Conservation (phyloP, 1,140 invertebrate genomes). For the Caenorhabditis latens region DNA sequence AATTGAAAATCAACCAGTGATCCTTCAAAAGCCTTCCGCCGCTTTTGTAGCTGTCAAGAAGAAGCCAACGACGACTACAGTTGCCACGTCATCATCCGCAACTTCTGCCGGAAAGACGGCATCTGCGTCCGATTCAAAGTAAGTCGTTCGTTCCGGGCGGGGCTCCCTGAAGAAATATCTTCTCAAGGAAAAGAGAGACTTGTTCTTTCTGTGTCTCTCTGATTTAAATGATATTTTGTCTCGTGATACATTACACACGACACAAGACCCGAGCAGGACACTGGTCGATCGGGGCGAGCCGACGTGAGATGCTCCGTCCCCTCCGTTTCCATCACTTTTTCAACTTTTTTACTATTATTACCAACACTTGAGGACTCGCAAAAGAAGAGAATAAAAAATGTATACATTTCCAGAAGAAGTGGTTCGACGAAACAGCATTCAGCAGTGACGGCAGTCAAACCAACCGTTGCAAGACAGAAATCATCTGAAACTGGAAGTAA, state of each 20-base stretch:
- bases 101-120: constrained; percentile 17
- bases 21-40: not conserved
- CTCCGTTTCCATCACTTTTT: constrained; percentile 38
- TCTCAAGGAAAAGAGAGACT: not conserved
- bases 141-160: constrained; percentile 39
- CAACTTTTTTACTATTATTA: constrained; percentile 56
- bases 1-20: not conserved
- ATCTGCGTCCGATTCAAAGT: constrained; percentile 56
- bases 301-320: not conserved
- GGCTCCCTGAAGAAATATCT: constrained; percentile 12
- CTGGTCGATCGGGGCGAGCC: not conserved
- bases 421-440: not conserved
- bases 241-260: constrained; percentile 52
- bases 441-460: constrained; percentile 5
- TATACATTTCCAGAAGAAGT: constrained; percentile 31
- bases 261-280: constrained; percentile 32
- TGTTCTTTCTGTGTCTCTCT: constrained; percentile 27
- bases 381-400: constrained; percentile 20
- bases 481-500: constrained; percentile 47
- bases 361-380: constrained; percentile 30
- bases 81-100: constrained; percentile 10
- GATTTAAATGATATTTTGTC: constrained; percentile 6
- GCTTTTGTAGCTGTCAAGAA: constrained; percentile 13
- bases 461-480: constrained; percentile 10
- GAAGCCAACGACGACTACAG: constrained; percentile 31